Base-by-base conservation (phyloP, 92 coral and sea anemone genomes). In the Porites cylindrica region DNA sequence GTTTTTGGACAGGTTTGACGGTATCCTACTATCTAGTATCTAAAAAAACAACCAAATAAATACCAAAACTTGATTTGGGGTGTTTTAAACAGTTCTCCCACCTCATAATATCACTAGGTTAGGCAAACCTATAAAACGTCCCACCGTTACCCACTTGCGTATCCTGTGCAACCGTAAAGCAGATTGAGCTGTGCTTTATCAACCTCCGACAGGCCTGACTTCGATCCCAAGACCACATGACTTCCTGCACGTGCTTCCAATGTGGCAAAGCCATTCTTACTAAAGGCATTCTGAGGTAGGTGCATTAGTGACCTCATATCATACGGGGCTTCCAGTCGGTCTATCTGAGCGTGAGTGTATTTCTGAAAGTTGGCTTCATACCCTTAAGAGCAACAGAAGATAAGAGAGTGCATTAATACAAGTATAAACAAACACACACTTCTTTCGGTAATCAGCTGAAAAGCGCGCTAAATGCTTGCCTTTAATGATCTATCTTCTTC, bases 221-320 rank as follows among this genome's bases (percentile, higher is more conserved):
- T 32, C 47, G 82, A 75, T 17, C 96, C 97, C 13, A 97, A 90
- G 4, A 78, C 69, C 23, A 92, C 93, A 58, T 66, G 66, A 11
- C 92, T 19, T 16, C 98, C 97, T 1, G 89, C 92, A 58, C 96
- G 92, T n/a, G 98, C 89, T 86, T 93, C 89, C 26, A 97, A 79
- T 29, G 99, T 97, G 89, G 81, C 82, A 18, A 69, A 47, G 1
- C 92, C 91, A 73, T 88, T 95, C 43, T 87, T 88, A 8, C 95
- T 86, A 83, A 94, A 97, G 18, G 99, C 93, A 68, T 91, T 19
- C 9, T 92, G 88, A 4, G 95, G 97, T 8, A 92, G 95, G 52
- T 97, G 99, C 99, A 97, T 97, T 72, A 97, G 67, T 7, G 99
- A 97, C 7, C 58, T 72, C 85, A 91, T 87, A 43, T 97, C 99